These are phyloP conservation scores for Myathropa florea DNA, from an alignment of 2,888 invertebrate genomes.

Conservation along the genomic window DNA sequence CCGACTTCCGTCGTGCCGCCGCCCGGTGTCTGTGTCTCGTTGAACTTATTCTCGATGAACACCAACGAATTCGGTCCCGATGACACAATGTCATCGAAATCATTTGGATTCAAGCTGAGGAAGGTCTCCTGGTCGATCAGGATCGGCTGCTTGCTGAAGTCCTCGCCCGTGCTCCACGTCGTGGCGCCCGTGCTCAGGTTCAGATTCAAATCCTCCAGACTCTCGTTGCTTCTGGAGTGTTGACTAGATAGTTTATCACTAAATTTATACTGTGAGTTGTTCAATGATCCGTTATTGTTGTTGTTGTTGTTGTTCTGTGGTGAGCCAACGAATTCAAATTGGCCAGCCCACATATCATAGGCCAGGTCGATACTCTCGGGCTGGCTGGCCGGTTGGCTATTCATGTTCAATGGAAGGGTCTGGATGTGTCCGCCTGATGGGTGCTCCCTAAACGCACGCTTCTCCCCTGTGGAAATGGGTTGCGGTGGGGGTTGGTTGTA, in stretches of 20 bases:
- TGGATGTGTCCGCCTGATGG: not conserved
- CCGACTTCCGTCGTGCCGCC: conserved; percentile 20
- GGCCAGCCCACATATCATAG: conserved; percentile 94
- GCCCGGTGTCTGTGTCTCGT: conserved; percentile 32
- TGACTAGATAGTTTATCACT: conserved; percentile 77
- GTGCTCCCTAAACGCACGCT: not conserved
- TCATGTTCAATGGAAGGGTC: conserved; percentile 75
- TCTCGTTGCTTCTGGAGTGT: conserved; percentile 75
- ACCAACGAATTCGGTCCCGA: conserved; percentile 78
- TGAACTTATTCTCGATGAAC: conserved; percentile 79
- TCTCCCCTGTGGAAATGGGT: not conserved
- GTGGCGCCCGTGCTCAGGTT: conserved; percentile 73
- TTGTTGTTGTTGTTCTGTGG: conserved; percentile 72
- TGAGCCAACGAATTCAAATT: conserved; percentile 91
- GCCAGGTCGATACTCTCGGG: conserved; percentile 87
- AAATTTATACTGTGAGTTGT: conserved; percentile 73
- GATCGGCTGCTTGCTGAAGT: conserved; percentile 77
- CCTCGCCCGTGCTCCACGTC: conserved; percentile 54
- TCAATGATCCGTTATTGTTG: conserved; percentile 48
- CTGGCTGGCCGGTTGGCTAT: conserved; percentile 80
- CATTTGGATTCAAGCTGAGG: conserved; percentile 80
- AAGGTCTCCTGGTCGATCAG: conserved; percentile 80
- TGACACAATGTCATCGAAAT: conserved; percentile 78
- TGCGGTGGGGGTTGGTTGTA: not conserved
- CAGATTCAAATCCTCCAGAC: conserved; percentile 79